Percentiles rank a stretch among this genome's conserved stretches.
Evolutionary conservation across 2,797 vertebrate genomes (phyloP).

Genomic region (Molossus molossus): DNA sequence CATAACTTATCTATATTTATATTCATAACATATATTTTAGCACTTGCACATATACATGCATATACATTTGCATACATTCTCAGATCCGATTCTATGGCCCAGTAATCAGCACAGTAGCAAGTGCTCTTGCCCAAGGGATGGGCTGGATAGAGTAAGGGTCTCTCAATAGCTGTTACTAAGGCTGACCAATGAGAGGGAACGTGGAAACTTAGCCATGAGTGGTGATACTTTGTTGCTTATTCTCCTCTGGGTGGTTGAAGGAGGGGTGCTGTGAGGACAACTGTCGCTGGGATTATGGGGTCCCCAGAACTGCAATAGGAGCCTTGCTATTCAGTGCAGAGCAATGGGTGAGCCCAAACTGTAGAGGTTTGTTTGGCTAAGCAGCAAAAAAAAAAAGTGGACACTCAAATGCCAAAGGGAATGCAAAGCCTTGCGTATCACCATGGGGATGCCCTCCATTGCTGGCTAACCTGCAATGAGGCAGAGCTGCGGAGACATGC

Average conservation of each 20-base stretch:
- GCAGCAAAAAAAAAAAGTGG: not conserved
- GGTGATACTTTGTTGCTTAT: not conserved
- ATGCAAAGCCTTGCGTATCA: not conserved
- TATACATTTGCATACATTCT: not conserved
- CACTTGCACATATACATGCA: not conserved
- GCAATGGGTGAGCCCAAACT: not conserved
- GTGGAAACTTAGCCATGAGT: not conserved
- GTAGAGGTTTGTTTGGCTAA: not conserved
- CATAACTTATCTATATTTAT: no score
- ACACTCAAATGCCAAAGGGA: not conserved
- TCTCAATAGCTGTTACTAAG: not conserved
- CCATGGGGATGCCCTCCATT: not conserved
- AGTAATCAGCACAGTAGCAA: not conserved
- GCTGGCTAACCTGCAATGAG: not conserved
- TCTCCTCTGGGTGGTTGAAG: not conserved
- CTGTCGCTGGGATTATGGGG: fast-evolving
- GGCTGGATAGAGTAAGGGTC: not conserved
- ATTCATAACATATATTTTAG: not conserved
- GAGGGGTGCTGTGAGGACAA: not conserved
- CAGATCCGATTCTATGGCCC: not conserved
- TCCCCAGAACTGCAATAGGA: not conserved
- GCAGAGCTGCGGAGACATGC: not conserved
- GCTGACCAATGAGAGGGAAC: not conserved
- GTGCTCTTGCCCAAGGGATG: not conserved
- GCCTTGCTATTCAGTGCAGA: not conserved